Evolutionary conservation across 2,797 vertebrate species (phyloP).

Genomic region (Serranus cabrilla): DNA sequence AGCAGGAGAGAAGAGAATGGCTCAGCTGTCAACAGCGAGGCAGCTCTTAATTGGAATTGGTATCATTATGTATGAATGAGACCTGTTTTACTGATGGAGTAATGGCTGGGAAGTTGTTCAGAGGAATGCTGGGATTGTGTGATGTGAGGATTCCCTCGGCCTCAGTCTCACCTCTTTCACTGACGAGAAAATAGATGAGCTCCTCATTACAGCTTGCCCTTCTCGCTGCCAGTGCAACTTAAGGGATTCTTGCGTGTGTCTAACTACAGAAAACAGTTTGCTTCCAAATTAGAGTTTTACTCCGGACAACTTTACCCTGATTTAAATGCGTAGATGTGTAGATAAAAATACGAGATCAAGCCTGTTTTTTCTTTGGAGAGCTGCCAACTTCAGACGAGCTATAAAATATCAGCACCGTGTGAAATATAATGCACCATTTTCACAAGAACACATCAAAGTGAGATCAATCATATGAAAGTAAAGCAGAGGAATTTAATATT

Average conservation of each 20-base stretch:
- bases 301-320: constrained; percentile 9
- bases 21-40: constrained; percentile 24
- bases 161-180: constrained; percentile 61
- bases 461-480: constrained; percentile 11
- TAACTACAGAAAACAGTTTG: constrained; percentile 3
- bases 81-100: constrained; percentile 50
- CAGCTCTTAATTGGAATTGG: constrained; percentile 51
- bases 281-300: constrained; percentile 23
- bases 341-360: constrained; percentile 11
- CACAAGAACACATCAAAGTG: neutral
- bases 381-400: constrained; percentile 4
- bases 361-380: neutral
- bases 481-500: constrained; percentile 20
- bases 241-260: constrained; percentile 31
- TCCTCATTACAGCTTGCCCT: constrained; percentile 47
- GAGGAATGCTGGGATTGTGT: constrained; percentile 43
- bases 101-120: constrained; percentile 48
- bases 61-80: constrained; percentile 53
- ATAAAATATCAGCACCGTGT: constrained; percentile 3
- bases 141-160: constrained; percentile 68
- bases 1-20: constrained; percentile 36
- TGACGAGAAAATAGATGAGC: constrained; percentile 35
- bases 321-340: constrained; percentile 7
- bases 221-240: constrained; percentile 36
- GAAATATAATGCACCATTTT: constrained; percentile 17